Conservation (phyloP, 2,113 vertebrate species). For the Vulpes ferrilata region DNA sequence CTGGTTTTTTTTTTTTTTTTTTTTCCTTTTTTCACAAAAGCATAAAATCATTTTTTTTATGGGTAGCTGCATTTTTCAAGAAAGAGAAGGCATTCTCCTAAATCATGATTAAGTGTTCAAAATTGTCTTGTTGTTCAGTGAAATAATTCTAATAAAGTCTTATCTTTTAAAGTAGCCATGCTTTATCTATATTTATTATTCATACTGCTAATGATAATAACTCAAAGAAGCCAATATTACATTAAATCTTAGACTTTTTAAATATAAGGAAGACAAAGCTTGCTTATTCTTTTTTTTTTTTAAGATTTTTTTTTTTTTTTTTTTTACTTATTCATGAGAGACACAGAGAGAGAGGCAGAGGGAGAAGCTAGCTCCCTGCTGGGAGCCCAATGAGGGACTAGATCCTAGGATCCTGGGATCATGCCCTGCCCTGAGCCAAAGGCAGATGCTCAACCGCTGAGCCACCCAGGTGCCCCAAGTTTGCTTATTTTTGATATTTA, state of each 20-base stretch:
- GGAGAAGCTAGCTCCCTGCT: too few relatives aligned
- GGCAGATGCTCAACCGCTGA: too few relatives aligned
- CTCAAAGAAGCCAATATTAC: not conserved
- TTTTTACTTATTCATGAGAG: too few relatives aligned
- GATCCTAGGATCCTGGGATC: too few relatives aligned
- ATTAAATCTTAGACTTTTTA: not conserved
- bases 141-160: constrained; percentile 19
- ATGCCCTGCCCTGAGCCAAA: too few relatives aligned
- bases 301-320: too few relatives aligned
- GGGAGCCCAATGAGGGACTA: too few relatives aligned
- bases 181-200: not conserved
- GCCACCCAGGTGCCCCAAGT: not conserved
- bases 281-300: not conserved
- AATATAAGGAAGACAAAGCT: not conserved
- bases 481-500: not conserved
- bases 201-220: not conserved
- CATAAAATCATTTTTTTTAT: constrained; percentile 5
- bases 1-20: not conserved
- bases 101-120: not conserved
- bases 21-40: not conserved
- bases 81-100: not conserved
- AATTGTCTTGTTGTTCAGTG: constrained; percentile 22
- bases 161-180: not conserved
- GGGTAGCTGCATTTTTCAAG: constrained; percentile 9
- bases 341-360: too few relatives aligned